Conservation (phyloP, 1,140 invertebrate genomes). For the Chymomyza costata region DNA sequence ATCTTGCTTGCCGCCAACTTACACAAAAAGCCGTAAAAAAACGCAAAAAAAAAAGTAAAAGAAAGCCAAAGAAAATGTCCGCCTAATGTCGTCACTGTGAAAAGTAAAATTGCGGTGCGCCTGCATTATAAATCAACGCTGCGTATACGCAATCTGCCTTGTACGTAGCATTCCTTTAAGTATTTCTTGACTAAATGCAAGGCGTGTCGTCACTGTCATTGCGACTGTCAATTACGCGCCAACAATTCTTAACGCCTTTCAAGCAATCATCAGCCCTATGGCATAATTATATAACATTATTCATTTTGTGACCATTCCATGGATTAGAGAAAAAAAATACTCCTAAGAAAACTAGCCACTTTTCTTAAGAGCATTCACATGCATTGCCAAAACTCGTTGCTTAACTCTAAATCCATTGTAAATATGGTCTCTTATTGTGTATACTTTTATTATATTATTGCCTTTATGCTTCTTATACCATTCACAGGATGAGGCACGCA, state of each 20-base stretch:
- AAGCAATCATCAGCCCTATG: conserved; percentile 36
- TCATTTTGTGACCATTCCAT: too few species aligned
- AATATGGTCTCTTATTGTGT: neutral
- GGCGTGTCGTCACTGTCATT: conserved; percentile 55
- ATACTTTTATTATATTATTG: conserved; percentile 14
- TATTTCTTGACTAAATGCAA: conserved; percentile 7
- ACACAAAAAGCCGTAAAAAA: conserved; percentile 35
- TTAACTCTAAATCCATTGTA: conserved; percentile 1
- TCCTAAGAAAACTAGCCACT: neutral
- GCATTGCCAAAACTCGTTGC: neutral
- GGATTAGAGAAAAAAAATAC: neutral
- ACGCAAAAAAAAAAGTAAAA: neutral
- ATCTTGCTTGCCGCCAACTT: conserved; percentile 46
- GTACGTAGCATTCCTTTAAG: too few species aligned
- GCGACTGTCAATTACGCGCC: conserved; percentile 60
- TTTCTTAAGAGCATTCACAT: too few species aligned
- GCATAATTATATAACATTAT: conserved; percentile 55
- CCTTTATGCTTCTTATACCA: conserved; percentile 1
- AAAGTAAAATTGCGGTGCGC: conserved; percentile 31
- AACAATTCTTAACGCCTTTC: conserved; percentile 56
- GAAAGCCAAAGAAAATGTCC: conserved; percentile 23
- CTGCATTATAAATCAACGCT: conserved; percentile 53
- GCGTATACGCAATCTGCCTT: conserved; percentile 25
- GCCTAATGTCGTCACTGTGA: conserved; percentile 23
- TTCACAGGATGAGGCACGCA: conserved; percentile 78